Evolutionary conservation across 2,888 invertebrate genomes (phyloP), one percentile per base, ranked within the genome.

Genomic region (Glaucopsyche alexis): DNA sequence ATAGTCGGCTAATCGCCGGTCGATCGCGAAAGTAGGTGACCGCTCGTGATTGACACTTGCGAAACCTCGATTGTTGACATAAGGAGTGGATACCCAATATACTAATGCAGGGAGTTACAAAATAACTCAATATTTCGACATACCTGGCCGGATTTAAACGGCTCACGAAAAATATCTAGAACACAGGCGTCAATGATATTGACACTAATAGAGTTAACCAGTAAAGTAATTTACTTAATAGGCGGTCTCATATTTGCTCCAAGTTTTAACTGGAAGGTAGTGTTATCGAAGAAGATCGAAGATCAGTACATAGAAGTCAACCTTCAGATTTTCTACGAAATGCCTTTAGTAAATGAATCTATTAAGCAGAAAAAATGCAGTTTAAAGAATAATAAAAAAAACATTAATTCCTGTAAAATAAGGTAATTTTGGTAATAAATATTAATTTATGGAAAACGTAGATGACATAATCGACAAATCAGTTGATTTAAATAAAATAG

Each of bases 11-110:
- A 91, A 92, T 91, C 91, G 90, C 86, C 84, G 85, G 87, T 85
- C 88, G 90, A 91, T 91, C 91, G 91, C 91, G 92, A 93, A 93
- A 93, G 93, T 92, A 91, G 93, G 93, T 92, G 92, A 92, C 92
- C 92, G 91, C 86, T 85, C 81, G 90, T 91, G 92, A 93, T 92
- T 91, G 92, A 93, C 90, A 87, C 85, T 92, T 92, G 90, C 87
- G 87, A 92, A 92, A 93, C 88, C 80, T 85, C 90, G 90, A 90
- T 90, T 91, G 91, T 92, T 92, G 92, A 92, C 92, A 92, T 92
- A 92, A 90, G 89, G 86, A 89, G 85, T 88, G 85, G 86, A 87
- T 87, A 85, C 87, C 90, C 90, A 86, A 87, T 84, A 84, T 83
- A 85, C 85, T 85, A 86, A 89, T 85, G 87, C 86, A 84, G 84